Conservation (phyloP, 2,113 vertebrate genomes). For the Heloderma charlesbogerti region DNA sequence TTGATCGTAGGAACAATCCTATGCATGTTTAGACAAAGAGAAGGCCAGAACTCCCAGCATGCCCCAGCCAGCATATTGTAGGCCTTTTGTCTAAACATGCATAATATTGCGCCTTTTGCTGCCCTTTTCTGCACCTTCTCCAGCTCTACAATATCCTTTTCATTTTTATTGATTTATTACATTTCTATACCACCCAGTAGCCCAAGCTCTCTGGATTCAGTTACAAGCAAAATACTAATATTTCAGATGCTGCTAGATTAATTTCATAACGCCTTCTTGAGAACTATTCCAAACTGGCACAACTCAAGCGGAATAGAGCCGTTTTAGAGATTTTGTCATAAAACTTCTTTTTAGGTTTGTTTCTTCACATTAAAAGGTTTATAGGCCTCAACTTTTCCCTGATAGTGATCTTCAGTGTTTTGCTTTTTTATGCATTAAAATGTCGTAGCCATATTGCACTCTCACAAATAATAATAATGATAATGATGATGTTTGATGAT, state of each 20-base stretch:
- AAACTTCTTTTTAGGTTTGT: not conserved
- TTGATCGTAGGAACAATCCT: too few species aligned
- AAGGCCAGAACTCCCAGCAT: too few species aligned
- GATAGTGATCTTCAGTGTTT: not conserved
- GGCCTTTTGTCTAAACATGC: not conserved
- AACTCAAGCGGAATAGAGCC: not conserved
- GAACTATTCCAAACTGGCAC: not conserved
- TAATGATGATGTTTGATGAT: not conserved
- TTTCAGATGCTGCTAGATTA: not conserved
- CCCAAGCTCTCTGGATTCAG: not conserved
- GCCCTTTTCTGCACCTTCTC: too few species aligned
- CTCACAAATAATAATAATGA: not conserved
- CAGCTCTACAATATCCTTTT: too few species aligned
- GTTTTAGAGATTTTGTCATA: not conserved
- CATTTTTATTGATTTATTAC: too few species aligned
- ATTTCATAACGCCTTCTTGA: not conserved
- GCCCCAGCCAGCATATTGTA: too few species aligned
- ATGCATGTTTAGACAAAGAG: too few species aligned
- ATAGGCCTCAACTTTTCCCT: not conserved
- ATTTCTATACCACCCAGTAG: too few species aligned
- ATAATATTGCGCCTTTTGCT: not conserved
- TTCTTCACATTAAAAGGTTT: not conserved
- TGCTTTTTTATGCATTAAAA: not conserved
- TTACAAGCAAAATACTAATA: not conserved
- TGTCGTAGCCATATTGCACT: not conserved